Conservation (phyloP, 2,113 vertebrate species). For the Macheiramphus alcinus region DNA sequence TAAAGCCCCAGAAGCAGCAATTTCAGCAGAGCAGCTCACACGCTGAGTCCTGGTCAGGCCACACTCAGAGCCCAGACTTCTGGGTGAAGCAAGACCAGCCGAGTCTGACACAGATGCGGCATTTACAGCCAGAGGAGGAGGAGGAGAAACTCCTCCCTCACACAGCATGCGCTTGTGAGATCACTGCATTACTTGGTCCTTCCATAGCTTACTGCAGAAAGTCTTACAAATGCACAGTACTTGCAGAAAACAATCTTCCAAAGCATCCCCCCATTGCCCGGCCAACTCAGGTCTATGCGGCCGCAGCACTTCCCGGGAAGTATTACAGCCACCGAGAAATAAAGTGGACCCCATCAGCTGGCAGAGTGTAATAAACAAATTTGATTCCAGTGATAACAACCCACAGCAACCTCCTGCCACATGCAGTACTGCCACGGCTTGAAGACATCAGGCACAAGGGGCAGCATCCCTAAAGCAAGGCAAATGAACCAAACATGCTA, state of each 20-base stretch:
- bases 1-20: background rate
- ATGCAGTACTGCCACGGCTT: fast-evolving
- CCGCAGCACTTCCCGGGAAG: background rate
- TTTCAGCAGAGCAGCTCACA: background rate
- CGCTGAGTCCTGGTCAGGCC: background rate
- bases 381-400: background rate
- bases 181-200: background rate
- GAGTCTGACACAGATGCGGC: background rate
- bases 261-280: fast-evolving
- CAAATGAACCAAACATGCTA: background rate
- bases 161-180: background rate
- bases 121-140: background rate
- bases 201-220: background rate
- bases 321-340: fast-evolving
- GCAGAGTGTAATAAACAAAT: background rate
- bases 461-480: background rate
- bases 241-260: background rate
- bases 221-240: background rate
- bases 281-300: fast-evolving
- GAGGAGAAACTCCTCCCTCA: background rate
- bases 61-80: background rate
- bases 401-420: background rate
- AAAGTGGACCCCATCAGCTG: background rate
- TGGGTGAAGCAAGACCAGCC: background rate
- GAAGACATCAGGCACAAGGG: background rate